phyloP scores from a whole-genome alignment of 2,797 vertebrate species.

The Sebastes trivittatus region DNA sequence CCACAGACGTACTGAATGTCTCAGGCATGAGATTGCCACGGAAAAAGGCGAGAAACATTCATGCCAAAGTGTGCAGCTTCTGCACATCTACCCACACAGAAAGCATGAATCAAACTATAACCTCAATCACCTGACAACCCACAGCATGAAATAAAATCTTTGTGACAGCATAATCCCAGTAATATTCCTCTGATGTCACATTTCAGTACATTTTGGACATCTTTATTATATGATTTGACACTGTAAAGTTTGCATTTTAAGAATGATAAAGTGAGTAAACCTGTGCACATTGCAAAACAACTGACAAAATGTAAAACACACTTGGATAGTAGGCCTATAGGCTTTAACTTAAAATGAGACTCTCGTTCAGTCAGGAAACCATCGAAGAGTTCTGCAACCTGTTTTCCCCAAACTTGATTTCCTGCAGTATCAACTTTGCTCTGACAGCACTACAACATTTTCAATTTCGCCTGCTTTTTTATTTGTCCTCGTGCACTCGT shows the following conservation, averaged over 20 bases:
- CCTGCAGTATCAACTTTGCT: background rate
- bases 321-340: background rate
- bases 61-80: background rate
- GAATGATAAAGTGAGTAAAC: background rate
- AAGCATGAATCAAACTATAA: background rate
- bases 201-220: background rate
- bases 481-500: conserved; percentile 48
- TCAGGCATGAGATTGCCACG: background rate
- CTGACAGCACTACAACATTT: conserved; percentile 20
- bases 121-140: background rate
- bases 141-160: background rate
- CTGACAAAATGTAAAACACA: background rate
- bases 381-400: background rate
- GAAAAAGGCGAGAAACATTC: background rate
- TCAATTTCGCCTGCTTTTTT: conserved; percentile 26
- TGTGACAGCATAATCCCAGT: background rate
- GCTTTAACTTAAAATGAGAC: background rate
- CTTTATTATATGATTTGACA: background rate
- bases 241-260: background rate
- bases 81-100: background rate
- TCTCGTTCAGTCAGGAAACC: background rate
- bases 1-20: background rate
- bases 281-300: background rate
- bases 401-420: conserved; percentile 16
- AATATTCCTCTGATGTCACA: background rate